Evolutionary conservation across 2,888 invertebrate species (phyloP), one percentile per base, ranked within the genome.

Genomic region (Coleophora flavipennella): DNA sequence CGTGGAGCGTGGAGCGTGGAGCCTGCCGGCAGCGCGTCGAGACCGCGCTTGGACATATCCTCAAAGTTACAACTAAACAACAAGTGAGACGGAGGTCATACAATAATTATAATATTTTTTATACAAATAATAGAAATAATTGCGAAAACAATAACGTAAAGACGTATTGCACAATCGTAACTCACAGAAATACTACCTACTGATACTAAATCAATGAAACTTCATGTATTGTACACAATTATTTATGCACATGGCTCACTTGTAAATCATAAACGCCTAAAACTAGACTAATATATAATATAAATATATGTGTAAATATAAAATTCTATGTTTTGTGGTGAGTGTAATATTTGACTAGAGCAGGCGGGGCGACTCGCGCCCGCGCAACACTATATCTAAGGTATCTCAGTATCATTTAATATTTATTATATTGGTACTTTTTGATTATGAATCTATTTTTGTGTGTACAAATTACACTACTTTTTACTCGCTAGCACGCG

Each of bases 341-440:
- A 73, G 71, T 75, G 76, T 75, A 81, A 85, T 78, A 85, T 85
- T 85, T 85, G 84, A 85, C 85, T 85, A 85, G 84, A 76, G 74
- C 73, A 72, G 67, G 69, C 71, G 71, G 69, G 67, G 73, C 54
- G 51, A 55, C 58, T 59, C 63, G 63, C 66, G 64, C 69, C 65
- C 70, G 67, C 72, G 66, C 69, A 66, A 59, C 64, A 55, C 70
- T 73, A 67, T 68, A 80, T 76, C 80, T 83, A 80, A 77, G 68
- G 77, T 81, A 78, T 77, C 68, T 67, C 63, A 64, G 60, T 68
- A 67, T 72, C 46, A 59, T 73, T 74, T 72, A 70, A 76, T 72
- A 79, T 79, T 81, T 84, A 20, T 20, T 20, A 85, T 84, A 81
- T 90, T 90, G 90, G 91, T 90, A 90, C 90, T 85, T 89, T 79